Evolutionary conservation across 2,797 vertebrate genomes (phyloP).

Genomic region (Limosa lapponica): DNA sequence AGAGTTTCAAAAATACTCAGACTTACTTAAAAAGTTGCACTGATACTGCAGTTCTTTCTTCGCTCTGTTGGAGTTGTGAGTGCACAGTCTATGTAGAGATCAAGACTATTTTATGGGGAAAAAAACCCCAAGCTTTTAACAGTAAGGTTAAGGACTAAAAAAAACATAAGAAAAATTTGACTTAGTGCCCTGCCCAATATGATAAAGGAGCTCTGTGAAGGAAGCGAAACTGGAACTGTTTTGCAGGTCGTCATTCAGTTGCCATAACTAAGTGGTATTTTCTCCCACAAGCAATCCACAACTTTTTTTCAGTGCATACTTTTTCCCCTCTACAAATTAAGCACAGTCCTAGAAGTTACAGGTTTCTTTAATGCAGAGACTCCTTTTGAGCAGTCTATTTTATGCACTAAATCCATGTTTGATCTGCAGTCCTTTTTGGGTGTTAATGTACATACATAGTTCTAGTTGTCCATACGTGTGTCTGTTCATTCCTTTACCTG

Average conservation of each 20-base stretch:
- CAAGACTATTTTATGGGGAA: background rate
- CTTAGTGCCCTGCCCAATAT: background rate
- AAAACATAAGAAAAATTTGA: background rate
- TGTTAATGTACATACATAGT: background rate
- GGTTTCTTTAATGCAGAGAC: background rate
- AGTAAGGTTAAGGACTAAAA: background rate
- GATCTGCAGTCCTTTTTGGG: background rate
- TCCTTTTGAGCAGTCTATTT: background rate
- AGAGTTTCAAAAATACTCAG: background rate
- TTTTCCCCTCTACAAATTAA: background rate
- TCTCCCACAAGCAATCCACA: background rate
- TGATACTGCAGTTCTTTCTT: background rate
- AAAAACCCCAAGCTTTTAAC: background rate
- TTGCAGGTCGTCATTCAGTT: background rate
- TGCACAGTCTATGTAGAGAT: background rate
- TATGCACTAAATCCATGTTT: background rate
- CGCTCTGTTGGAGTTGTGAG: background rate
- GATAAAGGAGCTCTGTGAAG: background rate
- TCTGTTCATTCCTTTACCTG: background rate
- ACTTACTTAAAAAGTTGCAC: background rate
- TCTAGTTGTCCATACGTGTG: fast-evolving
- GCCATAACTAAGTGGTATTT: background rate
- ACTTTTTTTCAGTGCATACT: background rate
- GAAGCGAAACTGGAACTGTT: background rate
- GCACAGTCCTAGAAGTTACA: background rate